Evolutionary conservation across 2,888 invertebrate species (phyloP), one percentile per base, ranked within the genome.

Genomic region (Auanema sp.): DNA sequence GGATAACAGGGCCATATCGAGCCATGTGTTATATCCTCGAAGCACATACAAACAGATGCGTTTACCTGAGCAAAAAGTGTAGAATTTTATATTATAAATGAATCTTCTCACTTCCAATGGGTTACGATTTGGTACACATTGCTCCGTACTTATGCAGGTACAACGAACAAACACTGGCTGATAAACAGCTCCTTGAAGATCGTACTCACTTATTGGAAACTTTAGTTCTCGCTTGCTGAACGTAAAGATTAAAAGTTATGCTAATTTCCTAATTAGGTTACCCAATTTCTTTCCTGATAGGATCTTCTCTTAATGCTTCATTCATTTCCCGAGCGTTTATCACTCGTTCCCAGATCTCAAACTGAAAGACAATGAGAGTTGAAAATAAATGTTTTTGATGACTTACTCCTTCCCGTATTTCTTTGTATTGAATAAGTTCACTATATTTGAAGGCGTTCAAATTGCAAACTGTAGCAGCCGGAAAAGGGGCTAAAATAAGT

Each of bases 1-100:
- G 79, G 77, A 64, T 83, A 83, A 54, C 83, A 83, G 8, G 83
- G 83, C 83, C 83, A 83, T 16, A 83, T 79, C 41, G 78, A 69
- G 18, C 83, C 83, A n/a, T 78, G 75, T 6, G 77, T 68, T 8
- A 73, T 70, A 61, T 83, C 83, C 60, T 83, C 81, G 54, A 79
- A 83, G 55, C 83, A 83, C 64, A 83, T 73, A 60, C 83, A 83
- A 8, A 82, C 76, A 10, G 78, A 71, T 0, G 81, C 72, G 58
- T 83, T 80, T 14, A 71, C 69, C 78, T 79, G 43, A 53, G 69
- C 21, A 40, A 25, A 33, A 24, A 14, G 8, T 51, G 10, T 25
- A 33, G n/a, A 57, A 59, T 10, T 5, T 47, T 10, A 47, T 47
- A 6, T 3, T 16, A 5, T 18, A 5, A 47, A 52, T 51, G n/a